Percentiles rank a stretch among this genome's conserved stretches.
Conservation (phyloP, 2,888 invertebrate species). For the Anthophora plumipes region DNA sequence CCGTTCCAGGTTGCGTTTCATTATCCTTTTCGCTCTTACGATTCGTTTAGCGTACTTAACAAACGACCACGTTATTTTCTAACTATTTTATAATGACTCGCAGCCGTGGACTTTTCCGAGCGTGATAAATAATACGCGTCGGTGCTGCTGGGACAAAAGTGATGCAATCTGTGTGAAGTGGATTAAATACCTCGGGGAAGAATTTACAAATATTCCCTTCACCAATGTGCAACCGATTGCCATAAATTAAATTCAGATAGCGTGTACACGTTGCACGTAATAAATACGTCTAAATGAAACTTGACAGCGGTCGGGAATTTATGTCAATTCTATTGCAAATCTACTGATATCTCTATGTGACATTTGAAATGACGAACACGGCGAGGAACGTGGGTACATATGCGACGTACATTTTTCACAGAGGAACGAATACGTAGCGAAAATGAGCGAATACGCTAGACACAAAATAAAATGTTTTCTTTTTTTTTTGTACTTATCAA, state of each 20-base stretch:
- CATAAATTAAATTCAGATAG: conserved; percentile 14
- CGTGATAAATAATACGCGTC: not conserved
- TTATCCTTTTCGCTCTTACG: not conserved
- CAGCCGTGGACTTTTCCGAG: not conserved
- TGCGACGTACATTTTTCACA: too few species aligned
- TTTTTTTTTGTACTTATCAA: too few species aligned
- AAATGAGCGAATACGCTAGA: too few species aligned
- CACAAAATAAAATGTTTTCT: too few species aligned
- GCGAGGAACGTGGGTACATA: not conserved
- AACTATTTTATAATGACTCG: not conserved
- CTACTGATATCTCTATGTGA: not conserved
- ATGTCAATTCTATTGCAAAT: not conserved
- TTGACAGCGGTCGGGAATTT: not conserved
- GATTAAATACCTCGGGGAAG: not conserved
- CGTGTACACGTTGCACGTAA: not conserved
- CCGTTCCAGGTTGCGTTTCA: not conserved
- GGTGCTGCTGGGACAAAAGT: not conserved
- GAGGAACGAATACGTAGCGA: too few species aligned
- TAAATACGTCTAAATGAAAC: not conserved
- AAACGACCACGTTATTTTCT: not conserved
- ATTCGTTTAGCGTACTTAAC: not conserved
- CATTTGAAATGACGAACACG: not conserved
- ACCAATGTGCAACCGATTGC: not conserved
- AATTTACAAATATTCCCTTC: conserved; percentile 23
- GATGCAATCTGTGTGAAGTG: not conserved